Base-by-base conservation (phyloP, 2,113 vertebrate species). In the Heterochromis multidens region DNA sequence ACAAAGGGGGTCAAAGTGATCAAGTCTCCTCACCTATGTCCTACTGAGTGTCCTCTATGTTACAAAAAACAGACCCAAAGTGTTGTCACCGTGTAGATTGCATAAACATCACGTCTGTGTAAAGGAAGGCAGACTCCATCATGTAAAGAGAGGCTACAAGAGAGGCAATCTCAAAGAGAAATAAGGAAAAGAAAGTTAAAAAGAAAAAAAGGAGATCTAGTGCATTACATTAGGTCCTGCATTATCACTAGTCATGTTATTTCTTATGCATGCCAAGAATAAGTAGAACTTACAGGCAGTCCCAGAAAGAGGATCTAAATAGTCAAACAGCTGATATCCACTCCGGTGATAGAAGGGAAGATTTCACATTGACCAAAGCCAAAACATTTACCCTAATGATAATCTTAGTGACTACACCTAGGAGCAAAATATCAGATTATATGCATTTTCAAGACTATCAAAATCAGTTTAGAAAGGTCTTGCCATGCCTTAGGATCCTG, bases 191-290 rank as follows among this genome's bases (percentile, higher is more conserved):
- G 94, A 97, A 97, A 94, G 96, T 96, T 96, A 96, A 17, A 37
- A 88, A 97, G 97, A 96, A 95, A 97, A 96, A 93, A 82, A 95
- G 97, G 96, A 96, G 97, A 96, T 97, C 97, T 98, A 97, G 97
- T 97, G 97, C 97, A 96, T 95, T 93, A 97, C 97, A 96, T 97
- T 96, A 97, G 97, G 97, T 97, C 97, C 97, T 98, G 97, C 97
- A 97, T 98, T 95, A 97, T 98, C 96, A 94, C 93, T 93, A 95
- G 93, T 89, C 95, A 96, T 97, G 97, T 97, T 95, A 97, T 98
- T 97, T 97, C 74, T 97, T 98, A 99, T 98, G 98, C 98, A 98
- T 97, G 96, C 97, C 97, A 97, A 98, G 97, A 97, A 98, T 97
- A 97, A 97, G 96, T 93, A 94, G 90, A 95, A 93, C 94, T 94